These are phyloP conservation scores for Macrotus californicus DNA, from an alignment of 2,113 vertebrate species.

Conservation along the genomic window DNA sequence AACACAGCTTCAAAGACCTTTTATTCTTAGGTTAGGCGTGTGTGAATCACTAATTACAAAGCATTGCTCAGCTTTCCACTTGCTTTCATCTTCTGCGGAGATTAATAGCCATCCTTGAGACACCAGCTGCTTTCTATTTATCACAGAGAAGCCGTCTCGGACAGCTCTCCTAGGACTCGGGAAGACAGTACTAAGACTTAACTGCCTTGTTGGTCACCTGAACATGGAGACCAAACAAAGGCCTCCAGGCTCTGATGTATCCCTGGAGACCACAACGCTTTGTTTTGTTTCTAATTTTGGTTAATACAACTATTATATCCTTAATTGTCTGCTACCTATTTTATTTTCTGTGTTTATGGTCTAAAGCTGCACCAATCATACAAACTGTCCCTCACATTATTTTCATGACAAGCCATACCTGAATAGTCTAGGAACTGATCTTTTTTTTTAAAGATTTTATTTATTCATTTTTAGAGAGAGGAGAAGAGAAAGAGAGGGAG, in stretches of 20 bases:
- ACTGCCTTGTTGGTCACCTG: not conserved
- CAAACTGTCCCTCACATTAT: not conserved
- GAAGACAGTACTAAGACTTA: not conserved
- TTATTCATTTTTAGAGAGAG: too few species aligned
- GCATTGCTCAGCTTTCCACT: constrained; percentile 47
- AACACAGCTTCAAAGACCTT: constrained; percentile 41
- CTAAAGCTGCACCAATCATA: not conserved
- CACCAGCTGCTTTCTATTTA: constrained; percentile 73
- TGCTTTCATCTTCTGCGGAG: constrained; percentile 68
- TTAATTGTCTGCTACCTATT: not conserved
- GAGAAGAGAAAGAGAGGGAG: too few species aligned
- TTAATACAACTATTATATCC: not conserved
- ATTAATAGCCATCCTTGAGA: constrained; percentile 77
- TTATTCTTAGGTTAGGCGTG: constrained; percentile 36
- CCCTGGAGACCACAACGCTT: not conserved
- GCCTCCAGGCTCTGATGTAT: not conserved
- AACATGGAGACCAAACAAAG: not conserved
- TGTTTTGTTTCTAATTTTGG: not conserved
- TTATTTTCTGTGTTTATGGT: not conserved
- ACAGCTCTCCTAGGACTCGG: constrained; percentile 30
- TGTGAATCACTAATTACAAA: constrained; percentile 73
- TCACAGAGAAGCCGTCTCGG: constrained; percentile 63
- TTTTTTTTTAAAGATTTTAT: too few species aligned
- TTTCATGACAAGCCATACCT: not conserved
- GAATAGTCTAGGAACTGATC: not conserved